Evolutionary conservation across 2,888 invertebrate genomes (phyloP).

Genomic region (Julus scandinavius): DNA sequence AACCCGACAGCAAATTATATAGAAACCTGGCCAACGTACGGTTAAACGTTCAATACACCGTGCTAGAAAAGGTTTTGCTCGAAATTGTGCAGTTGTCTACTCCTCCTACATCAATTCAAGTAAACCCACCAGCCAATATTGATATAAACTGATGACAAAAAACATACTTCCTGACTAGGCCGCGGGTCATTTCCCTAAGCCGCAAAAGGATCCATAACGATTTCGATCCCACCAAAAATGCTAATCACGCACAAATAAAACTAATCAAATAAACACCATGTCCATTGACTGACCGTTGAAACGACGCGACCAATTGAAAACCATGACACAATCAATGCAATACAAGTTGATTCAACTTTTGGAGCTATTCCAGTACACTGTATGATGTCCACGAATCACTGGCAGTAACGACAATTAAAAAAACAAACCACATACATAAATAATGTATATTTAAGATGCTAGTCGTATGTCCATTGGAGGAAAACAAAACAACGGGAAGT

Average conservation of each 20-base stretch:
- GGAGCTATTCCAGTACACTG: too few relatives aligned
- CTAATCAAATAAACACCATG: neutral
- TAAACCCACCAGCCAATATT: slow-evolving; percentile 8
- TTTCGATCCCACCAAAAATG: neutral
- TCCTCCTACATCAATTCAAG: slow-evolving; percentile 23
- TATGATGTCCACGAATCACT: too few relatives aligned
- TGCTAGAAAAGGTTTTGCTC: neutral
- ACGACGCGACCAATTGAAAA: neutral
- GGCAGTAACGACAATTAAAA: too few relatives aligned
- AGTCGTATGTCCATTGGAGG: too few relatives aligned
- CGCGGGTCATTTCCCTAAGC: slow-evolving; percentile 21
- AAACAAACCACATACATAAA: too few relatives aligned
- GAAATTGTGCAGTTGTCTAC: neutral
- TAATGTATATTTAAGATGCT: too few relatives aligned
- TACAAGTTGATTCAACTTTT: too few relatives aligned
- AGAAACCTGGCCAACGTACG: neutral
- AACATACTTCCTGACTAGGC: neutral
- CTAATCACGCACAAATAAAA: neutral
- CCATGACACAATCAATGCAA: neutral
- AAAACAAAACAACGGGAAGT: too few relatives aligned
- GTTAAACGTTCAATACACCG: neutral
- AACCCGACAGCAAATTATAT: slow-evolving; percentile 10
- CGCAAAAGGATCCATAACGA: neutral
- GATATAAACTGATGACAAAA: slow-evolving; percentile 12
- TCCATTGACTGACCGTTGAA: neutral